Evolutionary conservation across 2,888 invertebrate genomes (phyloP).

Genomic region (Notocelia uddmanniana): DNA sequence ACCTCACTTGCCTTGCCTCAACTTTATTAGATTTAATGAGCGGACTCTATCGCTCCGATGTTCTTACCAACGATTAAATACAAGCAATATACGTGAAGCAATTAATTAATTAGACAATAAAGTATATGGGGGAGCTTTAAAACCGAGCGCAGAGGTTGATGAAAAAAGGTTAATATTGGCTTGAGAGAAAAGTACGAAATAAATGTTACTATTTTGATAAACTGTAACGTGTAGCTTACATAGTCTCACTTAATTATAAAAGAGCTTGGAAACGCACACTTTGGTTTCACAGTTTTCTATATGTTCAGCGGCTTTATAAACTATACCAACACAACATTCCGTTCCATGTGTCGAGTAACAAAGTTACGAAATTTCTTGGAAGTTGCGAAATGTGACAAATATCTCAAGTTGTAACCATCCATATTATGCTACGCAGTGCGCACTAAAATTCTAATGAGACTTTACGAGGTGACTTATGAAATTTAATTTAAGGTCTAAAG

Average conservation of each 20-base stretch:
- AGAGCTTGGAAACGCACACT: conserved; percentile 7
- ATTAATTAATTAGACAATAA: conserved; percentile 28
- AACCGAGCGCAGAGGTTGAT: conserved; percentile 22
- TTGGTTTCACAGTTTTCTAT: conserved; percentile 3
- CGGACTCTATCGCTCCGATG: conserved; percentile 2
- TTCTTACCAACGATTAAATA: conserved; percentile 10
- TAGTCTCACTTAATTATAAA: conserved; percentile 6
- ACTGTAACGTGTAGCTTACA: conserved; percentile 5
- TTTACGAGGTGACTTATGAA: background rate
- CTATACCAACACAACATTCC: background rate
- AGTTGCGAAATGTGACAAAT: conserved; percentile 22
- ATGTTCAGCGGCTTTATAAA: background rate
- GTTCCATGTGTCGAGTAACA: background rate
- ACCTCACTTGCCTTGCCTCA: background rate
- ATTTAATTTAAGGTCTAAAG: conserved; percentile 4
- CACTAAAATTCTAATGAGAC: conserved; percentile 9
- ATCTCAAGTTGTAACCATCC: conserved; percentile 13
- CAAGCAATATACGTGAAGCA: conserved; percentile 4
- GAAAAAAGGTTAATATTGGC: conserved; percentile 31
- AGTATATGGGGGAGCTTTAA: conserved; percentile 26
- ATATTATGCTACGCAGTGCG: conserved; percentile 7
- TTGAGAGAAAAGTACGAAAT: conserved; percentile 30
- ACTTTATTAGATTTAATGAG: conserved; percentile 31
- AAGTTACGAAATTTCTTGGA: conserved; percentile 21
- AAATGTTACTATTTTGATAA: conserved; percentile 36